Evolutionary conservation across 2,888 invertebrate species (phyloP).

Genomic region (Agriotes lineatus): DNA sequence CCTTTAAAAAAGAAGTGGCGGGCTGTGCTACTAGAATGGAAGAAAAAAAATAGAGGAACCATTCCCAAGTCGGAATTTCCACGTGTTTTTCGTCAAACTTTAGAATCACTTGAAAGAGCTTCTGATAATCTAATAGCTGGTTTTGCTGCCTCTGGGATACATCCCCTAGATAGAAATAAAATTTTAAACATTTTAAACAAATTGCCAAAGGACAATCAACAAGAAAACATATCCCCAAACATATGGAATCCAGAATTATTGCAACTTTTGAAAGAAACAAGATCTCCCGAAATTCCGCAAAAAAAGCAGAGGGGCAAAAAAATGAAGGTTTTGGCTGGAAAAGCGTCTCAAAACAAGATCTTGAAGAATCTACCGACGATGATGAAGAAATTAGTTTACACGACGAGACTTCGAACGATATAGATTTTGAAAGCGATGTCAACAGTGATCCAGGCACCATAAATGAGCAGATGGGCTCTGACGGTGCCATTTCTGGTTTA

Average conservation of each 20-base stretch:
- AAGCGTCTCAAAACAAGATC: not conserved
- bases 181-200: slow-evolving; percentile 10
- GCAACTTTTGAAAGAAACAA: not conserved
- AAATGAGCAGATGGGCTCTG: not conserved
- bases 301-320: slow-evolving; percentile 2
- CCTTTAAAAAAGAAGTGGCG: slow-evolving; percentile 45
- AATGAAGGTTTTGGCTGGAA: not conserved
- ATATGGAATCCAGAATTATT: slow-evolving; percentile 3
- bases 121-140: not conserved
- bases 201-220: not conserved
- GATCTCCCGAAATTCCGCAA: not conserved
- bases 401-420: not conserved
- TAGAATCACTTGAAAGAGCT: not conserved
- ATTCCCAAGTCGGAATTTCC: not conserved
- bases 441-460: not conserved
- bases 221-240: not conserved
- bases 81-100: not conserved
- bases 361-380: not conserved
- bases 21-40: slow-evolving; percentile 31
- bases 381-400: not conserved
- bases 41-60: slow-evolving; percentile 23
- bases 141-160: not conserved
- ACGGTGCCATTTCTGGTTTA: not conserved
- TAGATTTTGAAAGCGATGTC: not conserved
- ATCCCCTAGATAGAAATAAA: not conserved